Evolutionary conservation across 2,888 invertebrate species (phyloP).

Genomic region (Protodeltote pygarga): DNA sequence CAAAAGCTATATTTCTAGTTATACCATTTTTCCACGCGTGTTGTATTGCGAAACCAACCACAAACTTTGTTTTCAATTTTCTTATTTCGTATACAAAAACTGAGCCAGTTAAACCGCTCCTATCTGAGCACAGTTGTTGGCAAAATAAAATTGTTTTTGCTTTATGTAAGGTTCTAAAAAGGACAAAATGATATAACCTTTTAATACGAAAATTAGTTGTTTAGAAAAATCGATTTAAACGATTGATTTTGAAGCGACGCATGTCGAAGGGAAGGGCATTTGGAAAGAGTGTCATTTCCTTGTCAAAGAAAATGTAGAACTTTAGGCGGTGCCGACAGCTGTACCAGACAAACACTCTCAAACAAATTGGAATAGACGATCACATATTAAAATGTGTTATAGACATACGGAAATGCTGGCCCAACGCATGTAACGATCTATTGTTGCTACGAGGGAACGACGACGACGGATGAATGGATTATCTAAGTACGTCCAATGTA

Average conservation of each 20-base stretch:
- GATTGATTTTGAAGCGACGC: no score
- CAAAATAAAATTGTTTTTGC: constrained; percentile 27
- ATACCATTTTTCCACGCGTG: constrained; percentile 59
- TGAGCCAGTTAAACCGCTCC: constrained; percentile 28
- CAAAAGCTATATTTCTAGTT: constrained; percentile 53
- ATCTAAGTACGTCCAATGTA: constrained; percentile 14
- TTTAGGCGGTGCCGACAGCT: constrained; percentile 31
- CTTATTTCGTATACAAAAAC: constrained; percentile 43
- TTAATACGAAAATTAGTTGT: constrained; percentile 9
- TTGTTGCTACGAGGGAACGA: constrained; percentile 26
- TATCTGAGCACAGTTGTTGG: constrained; percentile 40
- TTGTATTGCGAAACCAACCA: constrained; percentile 53
- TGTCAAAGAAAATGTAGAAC: constrained; percentile 23
- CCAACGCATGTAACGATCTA: constrained; percentile 28
- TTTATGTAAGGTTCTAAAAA: constrained; percentile 21
- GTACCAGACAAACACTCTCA: constrained; percentile 28
- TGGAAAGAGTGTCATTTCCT: constrained; percentile 15
- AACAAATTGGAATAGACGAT: constrained; percentile 28
- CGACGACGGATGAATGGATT: constrained; percentile 21
- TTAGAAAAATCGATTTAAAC: no score
- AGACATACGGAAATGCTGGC: constrained; percentile 32
- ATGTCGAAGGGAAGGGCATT: no score
- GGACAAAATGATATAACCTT: constrained; percentile 1
- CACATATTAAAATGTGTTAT: constrained; percentile 40
- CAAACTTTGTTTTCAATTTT: constrained; percentile 66